Base-by-base conservation (phyloP, 2,797 vertebrate genomes). In the Leuciscus waleckii region DNA sequence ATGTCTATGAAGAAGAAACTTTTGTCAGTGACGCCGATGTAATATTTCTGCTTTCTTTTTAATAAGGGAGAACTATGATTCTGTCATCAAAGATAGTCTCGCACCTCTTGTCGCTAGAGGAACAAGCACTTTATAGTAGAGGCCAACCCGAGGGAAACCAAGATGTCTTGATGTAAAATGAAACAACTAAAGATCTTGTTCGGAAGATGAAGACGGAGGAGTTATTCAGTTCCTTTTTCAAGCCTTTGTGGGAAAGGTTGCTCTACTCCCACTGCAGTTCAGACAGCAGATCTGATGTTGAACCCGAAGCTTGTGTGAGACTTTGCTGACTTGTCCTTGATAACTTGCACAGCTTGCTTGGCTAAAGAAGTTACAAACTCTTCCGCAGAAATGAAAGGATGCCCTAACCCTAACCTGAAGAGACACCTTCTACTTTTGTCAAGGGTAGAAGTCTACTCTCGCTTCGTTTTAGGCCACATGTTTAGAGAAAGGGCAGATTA, bases 241-340 rank as follows among this genome's bases (percentile, higher is more conserved):
- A 71, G 56, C 51, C 26, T 74, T 74, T 74, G 3, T 17, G 32
- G 37, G 23, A 61, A 63, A 63, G n/a, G 19, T 61, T 73, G 35
- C 8, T 75, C 3, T 29, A 19, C 43, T 83, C 41, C 35, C 14
- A 68, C 14, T 26, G 23, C 29, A 65, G 21, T 7, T 29, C 43
- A 61, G 16, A 41, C 17, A 26, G 41, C 43, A 37, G 7, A 81
- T 69, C 46, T 74, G 19, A 46, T 73, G 35, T 73, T 17, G 13
- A 63, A 23, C 26, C 29, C 13, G 21, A 19, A 35, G 13, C 49
- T 37, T 29, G 26, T n/a, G 26, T 63, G 19, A 49, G 56, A 43
- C n/a, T 43, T 56, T 56, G 21, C 7, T 68, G 78, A 23, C 7
- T 80, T 51, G 61, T 78, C 76, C 56, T 43, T 63, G 76, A n/a